Conservation (phyloP, 2,113 vertebrate species). For the Phrynosoma platyrhinos region DNA sequence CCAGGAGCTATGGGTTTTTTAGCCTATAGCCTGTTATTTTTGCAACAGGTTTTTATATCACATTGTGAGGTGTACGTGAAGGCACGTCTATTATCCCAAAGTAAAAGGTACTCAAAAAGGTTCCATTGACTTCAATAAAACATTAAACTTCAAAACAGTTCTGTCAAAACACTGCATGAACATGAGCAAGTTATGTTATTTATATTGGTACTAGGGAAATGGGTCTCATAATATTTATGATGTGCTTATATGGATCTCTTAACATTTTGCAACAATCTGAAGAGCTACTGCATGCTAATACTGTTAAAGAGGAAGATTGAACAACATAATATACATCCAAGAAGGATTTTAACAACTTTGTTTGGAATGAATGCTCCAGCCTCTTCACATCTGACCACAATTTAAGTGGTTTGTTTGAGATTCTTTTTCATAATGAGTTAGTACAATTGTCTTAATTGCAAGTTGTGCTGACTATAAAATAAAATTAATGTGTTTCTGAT, state of each 20-base stretch:
- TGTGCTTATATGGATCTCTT: not conserved
- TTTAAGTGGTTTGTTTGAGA: constrained; percentile 42
- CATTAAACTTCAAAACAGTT: not conserved
- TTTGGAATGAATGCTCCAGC: constrained; percentile 26
- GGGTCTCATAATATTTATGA: not conserved
- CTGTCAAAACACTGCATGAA: not conserved
- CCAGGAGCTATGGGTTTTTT: not conserved
- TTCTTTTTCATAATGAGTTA: constrained; percentile 43
- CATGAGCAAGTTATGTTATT: not conserved
- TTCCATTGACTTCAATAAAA: not conserved
- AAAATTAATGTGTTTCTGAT: constrained; percentile 55
- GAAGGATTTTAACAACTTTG: constrained; percentile 31
- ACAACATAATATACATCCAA: constrained; percentile 24
- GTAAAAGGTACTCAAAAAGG: not conserved
- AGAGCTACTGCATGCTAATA: not conserved
- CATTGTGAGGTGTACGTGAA: not conserved
- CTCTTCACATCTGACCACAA: constrained; percentile 27
- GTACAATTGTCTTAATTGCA: constrained; percentile 54
- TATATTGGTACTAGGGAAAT: no score
- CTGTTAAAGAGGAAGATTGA: constrained; percentile 38
- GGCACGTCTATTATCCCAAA: not conserved
- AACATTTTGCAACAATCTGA: constrained; percentile 1
- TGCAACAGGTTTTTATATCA: no score
- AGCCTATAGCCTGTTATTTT: no score
- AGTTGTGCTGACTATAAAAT: constrained; percentile 51